Conservation (phyloP, 2,113 vertebrate species). For the Herpailurus yagouaroundi region DNA sequence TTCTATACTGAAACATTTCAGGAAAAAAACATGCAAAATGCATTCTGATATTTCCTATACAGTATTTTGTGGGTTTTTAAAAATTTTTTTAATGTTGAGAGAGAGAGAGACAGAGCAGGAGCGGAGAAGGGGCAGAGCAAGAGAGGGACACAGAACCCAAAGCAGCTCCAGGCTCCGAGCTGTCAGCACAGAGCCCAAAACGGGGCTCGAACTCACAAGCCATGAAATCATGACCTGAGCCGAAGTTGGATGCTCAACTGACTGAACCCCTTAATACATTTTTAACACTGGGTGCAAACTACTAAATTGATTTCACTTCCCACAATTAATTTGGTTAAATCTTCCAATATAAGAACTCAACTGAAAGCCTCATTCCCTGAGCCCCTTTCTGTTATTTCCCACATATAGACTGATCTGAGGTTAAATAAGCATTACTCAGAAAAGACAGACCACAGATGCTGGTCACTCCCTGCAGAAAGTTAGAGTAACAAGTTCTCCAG, state of each 20-base stretch:
- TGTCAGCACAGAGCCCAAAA: no score
- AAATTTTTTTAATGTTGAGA: no score
- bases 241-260: no score
- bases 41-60: not conserved
- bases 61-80: not conserved
- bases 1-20: not conserved
- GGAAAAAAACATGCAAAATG: not conserved
- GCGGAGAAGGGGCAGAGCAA: no score
- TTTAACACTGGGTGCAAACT: not conserved
- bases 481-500: conserved; percentile 1
- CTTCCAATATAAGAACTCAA: not conserved
- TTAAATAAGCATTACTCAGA: conserved; percentile 29
- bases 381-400: not conserved
- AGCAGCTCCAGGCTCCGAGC: no score
- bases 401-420: not conserved
- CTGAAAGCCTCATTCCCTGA: not conserved
- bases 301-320: not conserved
- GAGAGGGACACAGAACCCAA: no score
- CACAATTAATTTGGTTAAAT: not conserved
- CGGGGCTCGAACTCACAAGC: no score
- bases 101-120: no score
- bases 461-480: not conserved
- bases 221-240: no score
- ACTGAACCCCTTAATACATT: not conserved
- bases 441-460: not conserved